Base-by-base conservation (phyloP, 2,888 invertebrate species). In the Trichacis sp. region DNA sequence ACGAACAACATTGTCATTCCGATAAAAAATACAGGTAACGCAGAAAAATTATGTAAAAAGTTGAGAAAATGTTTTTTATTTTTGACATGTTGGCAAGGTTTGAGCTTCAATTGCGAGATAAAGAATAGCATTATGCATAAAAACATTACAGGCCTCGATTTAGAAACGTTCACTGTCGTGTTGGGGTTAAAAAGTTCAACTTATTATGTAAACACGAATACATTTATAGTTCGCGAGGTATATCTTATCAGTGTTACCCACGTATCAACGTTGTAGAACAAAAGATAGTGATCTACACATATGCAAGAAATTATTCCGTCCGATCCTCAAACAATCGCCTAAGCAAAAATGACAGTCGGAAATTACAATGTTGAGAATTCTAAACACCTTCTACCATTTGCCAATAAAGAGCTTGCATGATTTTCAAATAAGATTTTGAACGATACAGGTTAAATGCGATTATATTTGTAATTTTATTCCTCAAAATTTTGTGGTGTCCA, bases 141-240 rank as follows among this genome's bases (percentile, higher is more conserved):
- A 18, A 18, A 15, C 42, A 8, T 36, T 36, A 12, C 18, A 15
- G 9, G 43, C 5, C 43, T 43, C 43, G 43, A 43, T 17, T 18
- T 11, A 2, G 43, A 40, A 40, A 15, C 17, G 17, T 4, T 14
- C 40, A 19, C n/a, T n/a, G n/a, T n/a, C n/a, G 43, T 11, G 43
- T 12, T 43, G 18, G 11, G 43, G 43, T 43, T 43, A 43, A 19
- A 33, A 3, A 43, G 43, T 43, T 43, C 43, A 43, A 43, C 19
- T n/a, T 43, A 19, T 43, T 19, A 43, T 18, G 43, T 43, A 43
- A 43, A 43, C 43, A 4, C 17, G 43, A 18, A 43, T 43, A 19
- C 43, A 43, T 43, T 43, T 43, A 43, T 43, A 43, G 19, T 1
- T 18, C 5, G 18, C 19, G 9, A 43, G 18, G 43, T 43, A 43